phyloP scores from a whole-genome alignment of 1,140 invertebrate genomes.

The Melitaea cinxia region DNA sequence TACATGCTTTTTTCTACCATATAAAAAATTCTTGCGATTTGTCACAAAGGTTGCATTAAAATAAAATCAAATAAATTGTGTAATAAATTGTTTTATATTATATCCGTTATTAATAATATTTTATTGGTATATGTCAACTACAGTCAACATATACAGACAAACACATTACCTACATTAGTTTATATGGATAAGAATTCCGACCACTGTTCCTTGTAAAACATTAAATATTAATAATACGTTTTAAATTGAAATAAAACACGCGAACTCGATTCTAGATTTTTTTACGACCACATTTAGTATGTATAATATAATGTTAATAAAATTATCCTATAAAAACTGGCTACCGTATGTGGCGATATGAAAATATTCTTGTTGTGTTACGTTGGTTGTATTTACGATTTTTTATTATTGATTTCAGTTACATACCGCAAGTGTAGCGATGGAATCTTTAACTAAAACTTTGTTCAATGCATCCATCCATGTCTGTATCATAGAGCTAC shows the following conservation, averaged over 20 bases:
- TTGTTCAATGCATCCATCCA: too few relatives aligned
- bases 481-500: too few relatives aligned
- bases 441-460: too few relatives aligned
- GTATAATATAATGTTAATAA: background rate
- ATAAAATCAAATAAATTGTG: too few relatives aligned
- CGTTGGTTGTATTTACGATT: too few relatives aligned
- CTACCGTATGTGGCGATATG: background rate
- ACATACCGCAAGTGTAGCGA: too few relatives aligned
- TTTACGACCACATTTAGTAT: background rate
- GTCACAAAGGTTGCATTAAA: too few relatives aligned
- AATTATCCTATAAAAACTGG: background rate
- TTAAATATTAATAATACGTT: constrained; percentile 3
- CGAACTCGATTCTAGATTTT: background rate
- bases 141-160: background rate
- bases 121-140: background rate
- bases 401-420: too few relatives aligned
- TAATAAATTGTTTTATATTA: too few relatives aligned
- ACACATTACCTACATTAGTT: background rate
- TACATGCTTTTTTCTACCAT: too few relatives aligned
- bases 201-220: background rate
- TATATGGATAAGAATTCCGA: background rate
- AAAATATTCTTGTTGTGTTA: background rate
- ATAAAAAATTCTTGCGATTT: too few relatives aligned
- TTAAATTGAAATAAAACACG: constrained; percentile 5
- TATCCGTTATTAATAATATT: too few relatives aligned